Base-by-base conservation (phyloP, 1,140 invertebrate genomes). In the Diorhabda carinulata region DNA sequence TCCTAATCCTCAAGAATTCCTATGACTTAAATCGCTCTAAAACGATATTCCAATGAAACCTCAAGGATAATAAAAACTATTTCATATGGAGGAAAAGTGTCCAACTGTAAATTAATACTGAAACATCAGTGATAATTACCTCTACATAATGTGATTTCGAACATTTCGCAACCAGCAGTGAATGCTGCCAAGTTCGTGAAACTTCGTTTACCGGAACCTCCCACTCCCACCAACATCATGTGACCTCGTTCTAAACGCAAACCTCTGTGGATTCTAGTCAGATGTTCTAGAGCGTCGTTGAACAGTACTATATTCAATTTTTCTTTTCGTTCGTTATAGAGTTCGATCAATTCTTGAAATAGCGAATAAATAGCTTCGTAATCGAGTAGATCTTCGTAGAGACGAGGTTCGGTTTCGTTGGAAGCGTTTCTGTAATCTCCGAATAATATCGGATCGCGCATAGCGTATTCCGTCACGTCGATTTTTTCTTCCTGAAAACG, bases 371-470 rank as follows among this genome's bases (percentile, higher is more conserved):
- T 87, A 1, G 93, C 92, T 71, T 94, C 89, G 77, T 94, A 97
- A 80, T 97, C 94, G 2, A 95, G 81, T 2, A 97, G 82, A 82
- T 97, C 94, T 81, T 97, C 94, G 77, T 97, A 97, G 68, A 89
- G 86, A 70, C 94, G 83, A 0, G 88, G 82, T 77, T 93, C 91
- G 0, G 86, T 86, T 75, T 93, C 91, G 62, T 91, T 90, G 5
- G 91, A 82, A 0, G 92, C 92, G 74, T 95, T 96, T 47, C 92
- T 84, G 67, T 77, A 78, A 77, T 97, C 94, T 2, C 95, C 94
- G 80, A 91, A 97, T 0, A 97, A 82, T 52, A 95, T 73, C 0
- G 95, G 94, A 83, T 96, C 89, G 57, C 91, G 84, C 65, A 95
- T 82, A 0, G 87, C 87, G 76, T 89, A 92, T 45, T 90, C 87